Evolutionary conservation across 2,888 invertebrate genomes (phyloP), one percentile per base, ranked within the genome.

Genomic region (Hedychridium roseum): DNA sequence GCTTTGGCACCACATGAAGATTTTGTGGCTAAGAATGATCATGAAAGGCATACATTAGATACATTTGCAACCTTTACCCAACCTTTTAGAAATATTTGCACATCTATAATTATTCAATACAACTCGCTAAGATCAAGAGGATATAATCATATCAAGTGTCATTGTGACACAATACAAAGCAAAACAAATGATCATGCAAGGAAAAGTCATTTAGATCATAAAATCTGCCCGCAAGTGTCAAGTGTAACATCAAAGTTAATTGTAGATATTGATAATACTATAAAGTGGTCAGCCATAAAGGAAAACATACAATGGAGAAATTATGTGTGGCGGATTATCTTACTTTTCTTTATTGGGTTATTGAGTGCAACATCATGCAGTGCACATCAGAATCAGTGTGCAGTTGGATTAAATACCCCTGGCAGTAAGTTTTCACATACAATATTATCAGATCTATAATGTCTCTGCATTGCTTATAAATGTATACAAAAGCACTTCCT

Each of bases 401-500:
- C 68, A 26, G 32, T 53, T 4, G 73, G 76, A 23, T 41, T 78
- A 15, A 66, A 59, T 35, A 77, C 78, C 37, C 72, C 76, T 21
- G 78, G 78, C 54, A 62, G 77, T 78, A 56, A 74, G 77, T 76
- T 38, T 30, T 18, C 3, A 40, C n/a, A 36, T 37, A 30, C 14
- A 14, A 46, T 27, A 21, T 28, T 32, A 14, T 14, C 35, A 15
- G 12, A n/a, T n/a, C n/a, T n/a, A n/a, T n/a, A n/a, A n/a, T n/a
- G n/a, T n/a, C n/a, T n/a, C n/a, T n/a, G n/a, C n/a, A n/a, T n/a
- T n/a, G n/a, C n/a, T n/a, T n/a, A n/a, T n/a, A n/a, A n/a, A n/a
- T n/a, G n/a, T n/a, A n/a, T n/a, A n/a, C n/a, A n/a, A n/a, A n/a
- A n/a, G n/a, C n/a, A n/a, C n/a, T n/a, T n/a, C n/a, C n/a, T n/a